A percentile compares a stretch with the other conserved stretches of the same genome.
Evolutionary conservation across 1,140 invertebrate genomes (phyloP).

Genomic region (Oncopodura yosiiana): DNA sequence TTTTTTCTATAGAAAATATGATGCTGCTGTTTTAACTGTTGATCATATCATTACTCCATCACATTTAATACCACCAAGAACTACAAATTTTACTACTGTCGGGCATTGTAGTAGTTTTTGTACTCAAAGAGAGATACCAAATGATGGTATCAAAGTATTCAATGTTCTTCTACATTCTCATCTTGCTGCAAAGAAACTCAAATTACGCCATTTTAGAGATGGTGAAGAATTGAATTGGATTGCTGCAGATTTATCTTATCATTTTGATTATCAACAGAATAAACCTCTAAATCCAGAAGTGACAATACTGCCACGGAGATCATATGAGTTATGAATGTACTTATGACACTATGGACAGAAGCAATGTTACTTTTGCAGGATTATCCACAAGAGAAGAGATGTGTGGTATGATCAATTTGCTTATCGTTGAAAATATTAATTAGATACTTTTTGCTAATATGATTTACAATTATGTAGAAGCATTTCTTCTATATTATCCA

Average conservation of each 20-base stretch:
- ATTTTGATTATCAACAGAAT: slow-evolving; percentile 51
- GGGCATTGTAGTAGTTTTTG: slow-evolving; percentile 19
- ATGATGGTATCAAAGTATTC: slow-evolving; percentile 20
- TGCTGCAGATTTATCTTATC: slow-evolving; percentile 54
- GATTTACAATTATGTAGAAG: neutral
- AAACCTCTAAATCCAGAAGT: slow-evolving; percentile 11
- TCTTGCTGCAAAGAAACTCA: slow-evolving; percentile 20
- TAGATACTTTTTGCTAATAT: neutral
- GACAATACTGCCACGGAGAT: slow-evolving; percentile 19
- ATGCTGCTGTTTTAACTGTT: slow-evolving; percentile 11
- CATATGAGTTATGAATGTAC: slow-evolving; percentile 49
- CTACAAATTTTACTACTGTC: neutral
- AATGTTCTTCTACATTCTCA: slow-evolving; percentile 23
- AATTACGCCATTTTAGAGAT: slow-evolving; percentile 53
- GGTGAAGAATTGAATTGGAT: slow-evolving; percentile 53
- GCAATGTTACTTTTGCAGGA: slow-evolving; percentile 77
- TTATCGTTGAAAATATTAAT: neutral
- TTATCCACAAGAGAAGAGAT: slow-evolving; percentile 95
- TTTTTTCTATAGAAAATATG: slow-evolving; percentile 10
- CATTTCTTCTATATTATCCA: slow-evolving; percentile 15
- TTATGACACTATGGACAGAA: slow-evolving; percentile 63
- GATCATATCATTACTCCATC: neutral
- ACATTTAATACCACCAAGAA: slow-evolving; percentile 14
- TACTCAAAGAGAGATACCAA: slow-evolving; percentile 8
- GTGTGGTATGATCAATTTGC: slow-evolving; percentile 50